These are phyloP conservation scores for Meloidogyne chitwoodi DNA, from an alignment of 1,140 invertebrate genomes.

Conservation along the genomic window DNA sequence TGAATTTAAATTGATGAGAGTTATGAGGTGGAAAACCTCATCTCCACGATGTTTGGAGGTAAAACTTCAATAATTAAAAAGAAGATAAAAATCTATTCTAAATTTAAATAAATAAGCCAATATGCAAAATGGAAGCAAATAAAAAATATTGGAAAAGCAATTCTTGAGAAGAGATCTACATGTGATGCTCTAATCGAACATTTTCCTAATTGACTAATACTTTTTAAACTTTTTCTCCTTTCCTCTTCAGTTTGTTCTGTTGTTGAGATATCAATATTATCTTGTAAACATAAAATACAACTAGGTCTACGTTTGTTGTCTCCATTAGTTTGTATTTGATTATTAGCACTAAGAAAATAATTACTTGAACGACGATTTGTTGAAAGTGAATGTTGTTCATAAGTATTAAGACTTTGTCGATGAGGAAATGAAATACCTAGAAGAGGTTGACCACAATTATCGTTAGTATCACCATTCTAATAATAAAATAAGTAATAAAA, in stretches of 20 bases:
- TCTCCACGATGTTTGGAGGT: too few species aligned
- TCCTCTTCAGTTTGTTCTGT: background rate
- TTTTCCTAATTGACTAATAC: background rate
- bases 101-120: constrained; percentile 53
- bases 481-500: background rate
- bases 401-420: background rate
- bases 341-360: background rate
- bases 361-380: background rate
- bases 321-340: background rate
- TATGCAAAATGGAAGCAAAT: constrained; percentile 52
- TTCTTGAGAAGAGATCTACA: constrained; percentile 53
- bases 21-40: too few species aligned
- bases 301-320: background rate
- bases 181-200: constrained; percentile 37
- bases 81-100: constrained; percentile 16
- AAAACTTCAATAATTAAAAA: too few species aligned
- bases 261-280: background rate
- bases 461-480: constrained; percentile 39
- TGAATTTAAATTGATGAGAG: too few species aligned
- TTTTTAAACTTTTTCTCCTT: background rate
- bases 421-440: background rate
- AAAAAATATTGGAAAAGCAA: constrained; percentile 55
- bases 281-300: background rate
- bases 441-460: constrained; percentile 24
- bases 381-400: background rate